Percentiles rank a stretch among this genome's conserved stretches.
Conservation (phyloP, 2,888 invertebrate genomes). For the Caenorhabditis sp. region DNA sequence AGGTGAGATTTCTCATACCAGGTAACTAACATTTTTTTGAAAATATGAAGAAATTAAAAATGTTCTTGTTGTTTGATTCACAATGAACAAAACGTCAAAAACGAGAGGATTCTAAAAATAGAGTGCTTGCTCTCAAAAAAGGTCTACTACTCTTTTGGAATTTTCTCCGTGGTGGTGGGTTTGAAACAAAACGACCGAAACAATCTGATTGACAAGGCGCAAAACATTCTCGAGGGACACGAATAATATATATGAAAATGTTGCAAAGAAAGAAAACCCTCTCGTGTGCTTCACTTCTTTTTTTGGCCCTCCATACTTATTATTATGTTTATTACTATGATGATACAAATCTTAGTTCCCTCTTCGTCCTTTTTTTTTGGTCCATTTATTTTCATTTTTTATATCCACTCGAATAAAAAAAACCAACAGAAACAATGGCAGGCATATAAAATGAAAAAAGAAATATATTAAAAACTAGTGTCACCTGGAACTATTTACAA, state of each 20-base stretch:
- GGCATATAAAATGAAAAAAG: too few species aligned
- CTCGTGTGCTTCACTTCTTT: conserved; percentile 16
- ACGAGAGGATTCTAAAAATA: conserved; percentile 36
- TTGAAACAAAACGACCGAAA: conserved; percentile 38
- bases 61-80: too few species aligned
- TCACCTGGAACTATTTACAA: neutral
- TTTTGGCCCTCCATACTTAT: conserved; percentile 14
- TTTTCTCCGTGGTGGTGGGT: conserved; percentile 26
- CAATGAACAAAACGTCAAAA: conserved; percentile 32
- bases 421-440: neutral
- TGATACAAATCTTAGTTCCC: conserved; percentile 33
- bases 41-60: too few species aligned
- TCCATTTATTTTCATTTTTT: neutral
- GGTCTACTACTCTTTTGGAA: conserved; percentile 20
- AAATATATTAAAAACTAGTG: neutral
- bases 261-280: conserved; percentile 15
- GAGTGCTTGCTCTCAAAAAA: neutral
- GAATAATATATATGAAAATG: conserved; percentile 40
- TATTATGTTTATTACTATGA: conserved; percentile 46
- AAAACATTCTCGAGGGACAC: conserved; percentile 31
- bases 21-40: too few species aligned
- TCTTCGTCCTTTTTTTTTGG: neutral
- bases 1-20: too few species aligned
- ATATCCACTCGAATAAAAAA: neutral
- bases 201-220: conserved; percentile 45